Evolutionary conservation across 2,797 vertebrate species (phyloP).

Genomic region (Florisuga fusca): DNA sequence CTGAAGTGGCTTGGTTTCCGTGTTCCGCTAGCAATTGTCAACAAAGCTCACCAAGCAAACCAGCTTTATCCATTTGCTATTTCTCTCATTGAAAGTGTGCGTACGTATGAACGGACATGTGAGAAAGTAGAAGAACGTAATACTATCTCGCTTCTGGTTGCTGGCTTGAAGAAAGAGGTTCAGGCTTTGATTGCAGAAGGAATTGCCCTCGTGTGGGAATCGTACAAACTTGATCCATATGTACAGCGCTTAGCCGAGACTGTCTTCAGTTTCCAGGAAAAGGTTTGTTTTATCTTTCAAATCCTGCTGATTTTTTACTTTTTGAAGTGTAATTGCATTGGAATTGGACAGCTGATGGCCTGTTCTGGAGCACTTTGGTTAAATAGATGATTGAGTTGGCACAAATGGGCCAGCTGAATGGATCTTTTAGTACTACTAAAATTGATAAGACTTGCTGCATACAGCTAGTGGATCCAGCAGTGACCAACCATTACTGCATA

Average conservation of each 20-base stretch:
- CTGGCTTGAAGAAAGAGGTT: conserved; percentile 96
- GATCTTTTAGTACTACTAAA: neutral
- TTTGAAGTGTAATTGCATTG: neutral
- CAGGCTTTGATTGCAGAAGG: conserved; percentile 95
- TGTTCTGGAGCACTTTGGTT: neutral
- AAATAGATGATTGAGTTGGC: neutral
- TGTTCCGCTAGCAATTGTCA: conserved; percentile 96
- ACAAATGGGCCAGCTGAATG: neutral
- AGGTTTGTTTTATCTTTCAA: conserved; percentile 80
- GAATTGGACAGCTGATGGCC: neutral
- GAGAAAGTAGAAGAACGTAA: conserved; percentile 97
- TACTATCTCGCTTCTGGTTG: conserved; percentile 93
- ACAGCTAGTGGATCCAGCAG: neutral
- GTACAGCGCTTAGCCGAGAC: conserved; percentile 97
- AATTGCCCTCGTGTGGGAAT: conserved; percentile 96
- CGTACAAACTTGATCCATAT: conserved; percentile 98
- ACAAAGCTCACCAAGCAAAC: conserved; percentile 99
- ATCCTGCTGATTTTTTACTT: neutral
- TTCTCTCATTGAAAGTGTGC: conserved; percentile 97
- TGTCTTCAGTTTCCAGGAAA: conserved; percentile 99
- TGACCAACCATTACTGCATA: neutral
- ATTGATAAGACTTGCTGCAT: neutral
- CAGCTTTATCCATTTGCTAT: conserved; percentile 99
- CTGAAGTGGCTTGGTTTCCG: conserved; percentile 99
- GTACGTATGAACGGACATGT: conserved; percentile 95